Base-by-base conservation (phyloP, 2,797 vertebrate species). In the Phyllotis vaccarum region DNA sequence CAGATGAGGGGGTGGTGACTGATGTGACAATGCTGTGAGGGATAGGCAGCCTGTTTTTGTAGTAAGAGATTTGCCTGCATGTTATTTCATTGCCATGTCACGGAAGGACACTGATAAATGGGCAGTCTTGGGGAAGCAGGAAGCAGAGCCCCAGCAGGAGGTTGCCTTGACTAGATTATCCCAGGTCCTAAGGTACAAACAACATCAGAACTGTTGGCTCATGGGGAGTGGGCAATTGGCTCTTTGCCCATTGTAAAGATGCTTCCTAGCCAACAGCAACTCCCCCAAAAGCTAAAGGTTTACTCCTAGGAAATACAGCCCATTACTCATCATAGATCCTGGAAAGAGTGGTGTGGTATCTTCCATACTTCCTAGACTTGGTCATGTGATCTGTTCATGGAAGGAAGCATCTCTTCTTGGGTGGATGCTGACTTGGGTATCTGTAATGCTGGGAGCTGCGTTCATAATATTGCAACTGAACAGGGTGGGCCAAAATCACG, bases 61-160 rank as follows among this genome's bases (percentile, higher is more conserved):
- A 29, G 52, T 16, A 52, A 52, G 14, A 62, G 52, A 54, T 21
- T 43, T 46, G 11, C 56, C 2, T 1, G 54, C 17, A 16, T 6
- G 2, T 0, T 22, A 6, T 0, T 31, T 22, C 6, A 5, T 13
- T 40, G 64, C 75, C 8, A 3, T 16, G 16, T 0, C 0, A 40
- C 24, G 3, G 0, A 29, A 64, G 7, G 43, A 14, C 31, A 4
- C 1, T 17, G n/a, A 29, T 24, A 86, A 70, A 10, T 31, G 29
- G 5, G 7, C 11, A 5, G 0, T 66, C 17, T 21, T 21, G 12
- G 76, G n/a, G n/a, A 37, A 64, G 16, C 24, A 21, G 2, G 27
- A 34, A 46, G n/a, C 19, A 2, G 24, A 56, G 34, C 1, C 72
- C 17, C 54, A 3, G 31, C 11, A 13, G 40, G 62, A 87, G 13